Conservation (phyloP, 1,140 invertebrate genomes). For the Pseudoatta argentina region DNA sequence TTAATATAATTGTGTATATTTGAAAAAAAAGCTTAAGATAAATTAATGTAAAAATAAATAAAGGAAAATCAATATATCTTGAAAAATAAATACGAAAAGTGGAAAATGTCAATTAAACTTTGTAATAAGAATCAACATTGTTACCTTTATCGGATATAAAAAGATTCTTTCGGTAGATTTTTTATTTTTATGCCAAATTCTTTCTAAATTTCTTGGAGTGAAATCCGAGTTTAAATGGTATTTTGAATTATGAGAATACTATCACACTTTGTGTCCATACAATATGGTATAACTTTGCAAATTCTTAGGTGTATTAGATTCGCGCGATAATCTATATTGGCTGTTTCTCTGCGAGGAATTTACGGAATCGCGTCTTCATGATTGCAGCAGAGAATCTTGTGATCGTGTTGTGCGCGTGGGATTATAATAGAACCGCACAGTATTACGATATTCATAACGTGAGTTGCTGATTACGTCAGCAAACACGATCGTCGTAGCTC, state of each 20-base stretch:
- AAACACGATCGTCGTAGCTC: slow-evolving; percentile 39
- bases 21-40: neutral
- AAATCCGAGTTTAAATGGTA: neutral
- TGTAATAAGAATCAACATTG: neutral
- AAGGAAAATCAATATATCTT: neutral
- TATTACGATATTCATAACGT: slow-evolving; percentile 58
- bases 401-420: slow-evolving; percentile 18
- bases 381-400: slow-evolving; percentile 32
- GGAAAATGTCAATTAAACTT: neutral
- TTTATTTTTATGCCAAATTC: neutral
- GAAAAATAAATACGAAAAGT: neutral
- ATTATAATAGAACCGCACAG: slow-evolving; percentile 36
- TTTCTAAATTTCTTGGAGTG: no score
- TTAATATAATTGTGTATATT: neutral
- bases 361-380: slow-evolving; percentile 2
- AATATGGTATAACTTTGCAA: neutral
- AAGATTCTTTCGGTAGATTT: neutral
- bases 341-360: neutral
- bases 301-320: neutral
- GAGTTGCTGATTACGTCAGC: slow-evolving; percentile 45
- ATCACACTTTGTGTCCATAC: no score
- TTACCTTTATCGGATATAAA: neutral
- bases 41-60: neutral
- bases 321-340: neutral
- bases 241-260: neutral